Evolutionary conservation across 1,140 invertebrate species (phyloP).

Genomic region (Formica selysi): DNA sequence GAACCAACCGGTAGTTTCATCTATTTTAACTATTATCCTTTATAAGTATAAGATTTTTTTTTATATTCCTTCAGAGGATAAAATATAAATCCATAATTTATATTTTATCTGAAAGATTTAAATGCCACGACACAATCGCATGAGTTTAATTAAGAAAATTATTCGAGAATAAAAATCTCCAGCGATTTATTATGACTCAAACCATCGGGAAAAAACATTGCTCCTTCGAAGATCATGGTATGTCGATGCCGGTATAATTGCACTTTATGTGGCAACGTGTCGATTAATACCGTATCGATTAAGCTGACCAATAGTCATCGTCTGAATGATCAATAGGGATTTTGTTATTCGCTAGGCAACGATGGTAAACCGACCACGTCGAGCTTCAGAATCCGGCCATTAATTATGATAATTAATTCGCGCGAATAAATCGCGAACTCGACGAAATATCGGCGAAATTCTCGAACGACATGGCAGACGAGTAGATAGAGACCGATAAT

Average conservation of each 20-base stretch:
- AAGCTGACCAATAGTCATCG: slow-evolving; percentile 64
- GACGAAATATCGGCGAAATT: slow-evolving; percentile 22
- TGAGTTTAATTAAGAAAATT: slow-evolving; percentile 20
- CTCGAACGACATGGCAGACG: neutral
- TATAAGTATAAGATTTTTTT: too few relatives aligned
- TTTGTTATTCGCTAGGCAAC: slow-evolving; percentile 65
- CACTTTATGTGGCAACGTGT: slow-evolving; percentile 43
- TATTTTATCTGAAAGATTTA: neutral
- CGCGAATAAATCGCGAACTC: slow-evolving; percentile 45
- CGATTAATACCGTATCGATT: slow-evolving; percentile 73
- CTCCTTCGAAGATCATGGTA: slow-evolving; percentile 30
- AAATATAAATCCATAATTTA: slow-evolving; percentile 10
- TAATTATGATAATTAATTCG: slow-evolving; percentile 76
- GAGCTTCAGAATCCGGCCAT: slow-evolving; percentile 53
- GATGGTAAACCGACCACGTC: slow-evolving; percentile 31
- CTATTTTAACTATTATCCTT: neutral
- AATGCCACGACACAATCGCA: slow-evolving; percentile 12
- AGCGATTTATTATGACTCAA: slow-evolving; percentile 8
- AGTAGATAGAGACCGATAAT: neutral
- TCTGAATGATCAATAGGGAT: slow-evolving; percentile 63
- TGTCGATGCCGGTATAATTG: slow-evolving; percentile 63
- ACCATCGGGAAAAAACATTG: slow-evolving; percentile 3
- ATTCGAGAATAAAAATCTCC: slow-evolving; percentile 14
- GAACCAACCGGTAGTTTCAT: neutral
- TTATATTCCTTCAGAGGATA: neutral